Evolutionary conservation across 2,797 vertebrate genomes (phyloP), one percentile per base, ranked within the genome.

Genomic region (Rhinichthys osculus): DNA sequence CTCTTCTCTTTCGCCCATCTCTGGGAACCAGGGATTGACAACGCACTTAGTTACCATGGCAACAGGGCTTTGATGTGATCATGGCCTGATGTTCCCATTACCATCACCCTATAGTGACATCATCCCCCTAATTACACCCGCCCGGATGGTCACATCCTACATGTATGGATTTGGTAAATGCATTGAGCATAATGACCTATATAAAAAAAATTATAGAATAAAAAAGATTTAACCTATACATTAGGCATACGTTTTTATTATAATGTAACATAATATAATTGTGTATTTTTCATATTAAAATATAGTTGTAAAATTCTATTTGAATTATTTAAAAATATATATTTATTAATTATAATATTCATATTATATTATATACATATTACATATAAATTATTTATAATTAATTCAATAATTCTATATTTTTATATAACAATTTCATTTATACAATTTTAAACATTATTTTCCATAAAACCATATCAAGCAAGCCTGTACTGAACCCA

Each of bases 61-160:
- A 94, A 96, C 94, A 89, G 91, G 11, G 73, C 93, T 94, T 94
- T 94, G 94, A 95, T 95, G 92, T 90, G 93, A 94, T 94, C 92
- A 90, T 90, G 92, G 93, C 88, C 91, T 91, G 92, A 95, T 93
- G 93, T 92, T 94, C 85, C 92, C 90, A 92, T 93, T 93, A 92
- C 94, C 93, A 94, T 94, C 91, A 89, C 92, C 90, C 87, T 90
- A 86, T 92, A 91, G 89, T 93, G 93, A 94, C 94, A 94, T 94
- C 93, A 94, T 87, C 85, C 90, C 54, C 85, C 92, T 93, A 93
- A 94, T 94, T 93, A 94, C 89, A 92, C 91, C 78, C 81, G 89
- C 87, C 83, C 89, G 85, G 89, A 92, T 87, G 86, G 82, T 91
- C 83, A 88, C 70, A 88, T 90, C 83, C 13, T 42, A 59, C 67